phyloP scores from a whole-genome alignment of 2,113 vertebrate species.

The Gopherus evgoodei region DNA sequence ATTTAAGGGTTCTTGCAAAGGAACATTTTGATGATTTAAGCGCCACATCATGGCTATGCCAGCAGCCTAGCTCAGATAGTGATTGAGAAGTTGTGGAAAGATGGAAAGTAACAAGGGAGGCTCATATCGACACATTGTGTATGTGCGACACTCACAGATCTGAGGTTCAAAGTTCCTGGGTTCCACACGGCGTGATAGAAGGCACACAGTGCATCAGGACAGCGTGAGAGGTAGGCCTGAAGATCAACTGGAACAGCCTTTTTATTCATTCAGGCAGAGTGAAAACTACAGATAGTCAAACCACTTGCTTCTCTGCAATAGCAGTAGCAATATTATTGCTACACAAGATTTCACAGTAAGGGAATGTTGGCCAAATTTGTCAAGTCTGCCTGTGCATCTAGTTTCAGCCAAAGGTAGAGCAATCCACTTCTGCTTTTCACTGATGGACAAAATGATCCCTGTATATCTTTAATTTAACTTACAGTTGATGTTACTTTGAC shows the following conservation, averaged over 20 bases:
- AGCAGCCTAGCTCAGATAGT: conserved; percentile 35
- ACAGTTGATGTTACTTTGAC: conserved; percentile 58
- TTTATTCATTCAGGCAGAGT: neutral
- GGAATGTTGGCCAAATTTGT: conserved; percentile 19
- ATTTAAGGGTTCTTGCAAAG: neutral
- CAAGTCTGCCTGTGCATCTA: conserved; percentile 39
- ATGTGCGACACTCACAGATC: neutral
- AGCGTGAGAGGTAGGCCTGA: neutral
- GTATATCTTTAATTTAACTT: conserved; percentile 63
- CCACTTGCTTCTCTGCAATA: neutral
- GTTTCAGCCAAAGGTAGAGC: conserved; percentile 53
- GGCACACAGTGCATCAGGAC: neutral
- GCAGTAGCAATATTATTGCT: neutral
- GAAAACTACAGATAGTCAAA: neutral
- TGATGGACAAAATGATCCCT: neutral
- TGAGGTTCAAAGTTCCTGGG: neutral
- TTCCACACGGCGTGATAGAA: neutral
- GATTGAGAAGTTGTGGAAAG: conserved; percentile 7
- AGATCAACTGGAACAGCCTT: neutral
- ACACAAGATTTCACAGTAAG: neutral
- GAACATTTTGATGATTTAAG: conserved; percentile 43
- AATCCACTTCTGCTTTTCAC: conserved; percentile 50
- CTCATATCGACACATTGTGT: neutral
- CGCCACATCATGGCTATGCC: conserved; percentile 23
- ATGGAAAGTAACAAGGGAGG: conserved; percentile 38